Evolutionary conservation across 2,888 invertebrate species (phyloP), one percentile per base, ranked within the genome.

Genomic region (Yponomeuta cagnagella): DNA sequence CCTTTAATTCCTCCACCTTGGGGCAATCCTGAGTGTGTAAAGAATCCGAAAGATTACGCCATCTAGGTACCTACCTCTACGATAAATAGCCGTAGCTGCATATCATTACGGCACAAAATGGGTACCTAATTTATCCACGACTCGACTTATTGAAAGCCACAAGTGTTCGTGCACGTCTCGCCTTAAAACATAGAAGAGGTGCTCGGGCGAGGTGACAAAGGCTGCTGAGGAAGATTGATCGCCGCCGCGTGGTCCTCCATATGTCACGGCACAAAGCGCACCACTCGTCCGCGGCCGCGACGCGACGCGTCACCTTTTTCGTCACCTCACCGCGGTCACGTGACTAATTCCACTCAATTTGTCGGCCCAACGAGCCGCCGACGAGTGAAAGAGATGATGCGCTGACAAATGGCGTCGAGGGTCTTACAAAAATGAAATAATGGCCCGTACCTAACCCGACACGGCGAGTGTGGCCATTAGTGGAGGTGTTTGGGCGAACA

Each of bases 351-450:
- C 79, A 87, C 81, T 85, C 90, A 87, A 92, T 91, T 90, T 90
- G 91, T 91, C 90, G 84, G 78, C 82, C 86, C 86, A 85, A 86
- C 86, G 84, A 84, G 84, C 84, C 82, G 80, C 79, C 83, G 85
- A 80, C 84, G 78, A 85, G 84, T 89, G 89, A 90, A 90, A 88
- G 90, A 90, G 86, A 86, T 89, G 90, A 89, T 88, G 89, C 80
- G 82, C 83, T 91, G 90, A 91, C 91, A 91, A 92, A 92, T 91
- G 86, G 86, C 83, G 84, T 84, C 82, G 88, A 88, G 90, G 88
- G 85, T 82, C 89, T 89, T 83, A 91, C 90, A 90, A 90, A 91
- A 91, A 90, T 91, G 82, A 90, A 83, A 90, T 91, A 91, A 92
- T 91, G 88, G 88, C 78, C 88, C 89, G 82, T 87, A 87, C 89